phyloP scores from a whole-genome alignment of 2,113 vertebrate genomes.

The Hirundichthys speculiger region DNA sequence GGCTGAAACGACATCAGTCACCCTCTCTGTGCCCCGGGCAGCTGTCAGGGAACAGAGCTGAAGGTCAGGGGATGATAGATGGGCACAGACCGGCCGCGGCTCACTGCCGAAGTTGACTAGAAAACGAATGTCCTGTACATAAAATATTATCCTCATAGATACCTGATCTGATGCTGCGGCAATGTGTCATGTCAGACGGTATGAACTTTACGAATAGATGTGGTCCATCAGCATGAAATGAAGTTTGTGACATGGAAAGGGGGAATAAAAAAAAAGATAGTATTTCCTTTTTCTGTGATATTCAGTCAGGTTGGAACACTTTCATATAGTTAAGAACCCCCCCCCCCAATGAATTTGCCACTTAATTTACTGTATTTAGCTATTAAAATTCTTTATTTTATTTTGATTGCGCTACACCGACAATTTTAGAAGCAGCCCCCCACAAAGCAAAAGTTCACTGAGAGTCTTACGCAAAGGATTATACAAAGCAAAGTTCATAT shows the following conservation, averaged over 20 bases:
- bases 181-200: slow-evolving; percentile 38
- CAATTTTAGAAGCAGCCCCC: too few relatives aligned
- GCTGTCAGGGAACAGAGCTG: slow-evolving; percentile 51
- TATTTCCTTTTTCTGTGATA: not conserved
- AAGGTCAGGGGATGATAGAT: slow-evolving; percentile 77
- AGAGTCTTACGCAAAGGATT: too few relatives aligned
- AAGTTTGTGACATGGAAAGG: slow-evolving; percentile 6
- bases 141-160: slow-evolving; percentile 65
- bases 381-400: too few relatives aligned
- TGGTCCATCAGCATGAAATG: slow-evolving; percentile 29
- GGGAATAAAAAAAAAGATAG: not conserved
- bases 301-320: not conserved
- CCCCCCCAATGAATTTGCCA: too few relatives aligned
- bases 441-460: too few relatives aligned
- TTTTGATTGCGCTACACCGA: too few relatives aligned
- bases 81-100: slow-evolving; percentile 42
- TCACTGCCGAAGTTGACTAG: slow-evolving; percentile 58
- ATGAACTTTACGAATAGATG: slow-evolving; percentile 46
- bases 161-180: slow-evolving; percentile 60
- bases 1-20: slow-evolving; percentile 65
- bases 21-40: slow-evolving; percentile 59
- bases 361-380: too few relatives aligned
- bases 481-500: slow-evolving; percentile 2
- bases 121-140: slow-evolving; percentile 71
- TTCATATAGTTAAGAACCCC: too few relatives aligned